These are phyloP conservation scores for Encarsia formosa DNA, from an alignment of 2,888 invertebrate species.

Conservation along the genomic window DNA sequence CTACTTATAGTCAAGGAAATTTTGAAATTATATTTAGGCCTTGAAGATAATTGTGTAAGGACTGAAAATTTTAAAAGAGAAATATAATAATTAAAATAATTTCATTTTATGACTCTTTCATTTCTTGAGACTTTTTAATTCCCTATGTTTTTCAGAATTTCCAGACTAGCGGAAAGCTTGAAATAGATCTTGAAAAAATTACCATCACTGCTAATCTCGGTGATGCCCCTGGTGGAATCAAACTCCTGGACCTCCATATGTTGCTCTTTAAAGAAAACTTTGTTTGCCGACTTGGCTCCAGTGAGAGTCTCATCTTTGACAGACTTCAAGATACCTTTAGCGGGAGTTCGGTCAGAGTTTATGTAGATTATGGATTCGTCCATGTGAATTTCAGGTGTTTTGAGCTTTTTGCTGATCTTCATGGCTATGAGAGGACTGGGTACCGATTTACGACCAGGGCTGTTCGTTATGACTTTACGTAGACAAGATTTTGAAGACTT, in stretches of 20 bases:
- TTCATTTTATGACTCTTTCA: no score
- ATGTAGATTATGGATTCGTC: conserved; percentile 39
- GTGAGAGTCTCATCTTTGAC: conserved; percentile 14
- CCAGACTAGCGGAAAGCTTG: no score
- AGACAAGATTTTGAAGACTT: conserved; percentile 21
- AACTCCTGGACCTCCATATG: conserved; percentile 29
- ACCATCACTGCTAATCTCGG: no score
- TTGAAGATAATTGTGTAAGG: no score
- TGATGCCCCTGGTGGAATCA: no score
- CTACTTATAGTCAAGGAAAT: no score
- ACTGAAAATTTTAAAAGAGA: no score
- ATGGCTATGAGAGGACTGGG: conserved; percentile 37
- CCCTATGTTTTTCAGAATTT: no score
- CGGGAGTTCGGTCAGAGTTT: conserved; percentile 44
- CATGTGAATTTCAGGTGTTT: conserved; percentile 38
- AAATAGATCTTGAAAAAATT: no score
- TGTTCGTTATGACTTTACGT: conserved; percentile 27
- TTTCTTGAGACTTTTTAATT: no score
- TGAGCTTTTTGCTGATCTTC: conserved; percentile 39
- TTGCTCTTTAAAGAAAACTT: conserved; percentile 42
- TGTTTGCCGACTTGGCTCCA: conserved; percentile 31
- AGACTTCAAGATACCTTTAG: conserved; percentile 41
- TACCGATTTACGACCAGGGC: conserved; percentile 26
- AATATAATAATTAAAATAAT: no score
- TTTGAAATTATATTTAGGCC: no score